These are phyloP conservation scores for Hippocampus zosterae DNA, from an alignment of 2,113 vertebrate genomes.

Conservation along the genomic window DNA sequence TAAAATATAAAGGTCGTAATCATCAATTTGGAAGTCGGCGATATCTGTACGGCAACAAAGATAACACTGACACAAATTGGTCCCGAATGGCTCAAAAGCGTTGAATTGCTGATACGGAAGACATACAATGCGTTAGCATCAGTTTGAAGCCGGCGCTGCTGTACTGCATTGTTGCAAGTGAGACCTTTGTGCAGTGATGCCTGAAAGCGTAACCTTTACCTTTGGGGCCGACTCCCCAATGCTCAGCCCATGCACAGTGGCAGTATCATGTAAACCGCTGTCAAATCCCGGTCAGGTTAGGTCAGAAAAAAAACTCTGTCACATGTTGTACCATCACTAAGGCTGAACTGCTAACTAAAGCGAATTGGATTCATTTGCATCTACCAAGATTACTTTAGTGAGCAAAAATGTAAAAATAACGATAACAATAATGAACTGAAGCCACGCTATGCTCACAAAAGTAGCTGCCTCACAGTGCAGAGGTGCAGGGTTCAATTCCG, in stretches of 20 bases:
- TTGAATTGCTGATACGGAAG: constrained; percentile 37
- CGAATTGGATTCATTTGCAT: too few species aligned
- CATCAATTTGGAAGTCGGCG: constrained; percentile 9
- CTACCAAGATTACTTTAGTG: too few species aligned
- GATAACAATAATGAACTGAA: too few species aligned
- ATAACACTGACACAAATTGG: constrained; percentile 36
- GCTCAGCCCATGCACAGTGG: constrained; percentile 33
- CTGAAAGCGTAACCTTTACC: constrained; percentile 70
- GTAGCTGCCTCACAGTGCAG: too few species aligned
- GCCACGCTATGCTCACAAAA: too few species aligned
- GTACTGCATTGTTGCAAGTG: constrained; percentile 56
- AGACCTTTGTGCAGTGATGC: constrained; percentile 59
- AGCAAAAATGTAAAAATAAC: too few species aligned
- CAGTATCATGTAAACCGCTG: constrained; percentile 62
- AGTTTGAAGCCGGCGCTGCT: constrained; percentile 53
- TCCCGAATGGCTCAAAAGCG: constrained; percentile 26
- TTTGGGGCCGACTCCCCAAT: constrained; percentile 52
- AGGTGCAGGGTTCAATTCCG: too few species aligned
- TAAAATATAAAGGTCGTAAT: constrained; percentile 38
- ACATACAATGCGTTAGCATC: constrained; percentile 50
- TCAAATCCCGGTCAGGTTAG: constrained; percentile 48
- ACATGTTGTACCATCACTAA: background rate
- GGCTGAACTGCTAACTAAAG: background rate
- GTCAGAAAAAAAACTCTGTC: constrained; percentile 34
- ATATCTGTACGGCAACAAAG: constrained; percentile 12